These are phyloP conservation scores for Barnardius zonarius DNA, from an alignment of 2,113 vertebrate genomes.

Conservation along the genomic window DNA sequence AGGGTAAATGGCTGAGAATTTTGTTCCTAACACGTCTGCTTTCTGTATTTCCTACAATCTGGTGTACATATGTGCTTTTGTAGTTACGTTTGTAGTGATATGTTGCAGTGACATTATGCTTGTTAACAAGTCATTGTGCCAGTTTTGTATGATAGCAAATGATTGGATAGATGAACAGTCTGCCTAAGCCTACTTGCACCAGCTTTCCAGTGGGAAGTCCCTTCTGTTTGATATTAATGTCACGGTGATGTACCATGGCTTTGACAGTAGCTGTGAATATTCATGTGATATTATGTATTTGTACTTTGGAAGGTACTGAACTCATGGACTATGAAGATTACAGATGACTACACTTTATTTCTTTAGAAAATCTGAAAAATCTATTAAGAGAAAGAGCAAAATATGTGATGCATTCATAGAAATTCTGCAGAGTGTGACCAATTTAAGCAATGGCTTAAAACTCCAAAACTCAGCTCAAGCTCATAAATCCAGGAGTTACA, in stretches of 20 bases:
- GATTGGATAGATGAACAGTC: background rate
- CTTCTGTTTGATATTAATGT: constrained; percentile 27
- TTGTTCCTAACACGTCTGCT: background rate
- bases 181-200: background rate
- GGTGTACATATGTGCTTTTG: background rate
- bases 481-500: background rate
- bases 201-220: constrained; percentile 41
- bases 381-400: background rate
- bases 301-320: background rate
- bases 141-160: background rate
- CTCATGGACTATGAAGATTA: background rate
- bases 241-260: background rate
- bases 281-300: background rate
- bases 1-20: background rate
- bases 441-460: background rate
- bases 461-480: background rate
- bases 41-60: background rate
- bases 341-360: background rate
- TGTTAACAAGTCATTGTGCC: background rate
- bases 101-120: background rate
- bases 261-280: background rate
- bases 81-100: background rate
- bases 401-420: background rate
- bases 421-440: background rate
- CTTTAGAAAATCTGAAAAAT: background rate